Evolutionary conservation across 2,797 vertebrate species (phyloP).

Genomic region (Diplodus puntazzo): DNA sequence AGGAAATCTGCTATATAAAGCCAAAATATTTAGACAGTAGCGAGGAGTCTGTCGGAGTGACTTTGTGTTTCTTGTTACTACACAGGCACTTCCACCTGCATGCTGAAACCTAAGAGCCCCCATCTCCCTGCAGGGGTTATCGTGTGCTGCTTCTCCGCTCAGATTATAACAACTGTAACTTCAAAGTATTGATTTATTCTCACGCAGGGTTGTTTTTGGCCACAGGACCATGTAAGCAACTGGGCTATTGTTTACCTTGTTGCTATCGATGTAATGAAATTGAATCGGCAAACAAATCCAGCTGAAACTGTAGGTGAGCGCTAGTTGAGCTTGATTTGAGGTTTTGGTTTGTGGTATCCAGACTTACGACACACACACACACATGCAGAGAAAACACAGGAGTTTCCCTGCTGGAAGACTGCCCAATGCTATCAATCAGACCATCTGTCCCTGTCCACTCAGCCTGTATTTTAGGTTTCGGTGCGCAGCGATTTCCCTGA

Average conservation of each 20-base stretch:
- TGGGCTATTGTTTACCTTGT: constrained; percentile 9
- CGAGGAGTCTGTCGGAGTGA: constrained; percentile 34
- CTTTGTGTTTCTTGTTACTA: constrained; percentile 32
- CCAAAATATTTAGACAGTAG: constrained; percentile 62
- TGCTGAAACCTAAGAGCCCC: constrained; percentile 48
- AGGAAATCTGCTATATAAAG: constrained; percentile 28
- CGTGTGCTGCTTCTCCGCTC: constrained; percentile 35
- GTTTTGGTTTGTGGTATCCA: constrained; percentile 31
- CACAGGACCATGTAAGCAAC: constrained; percentile 21
- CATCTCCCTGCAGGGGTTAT: constrained; percentile 34
- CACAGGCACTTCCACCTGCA: constrained; percentile 41
- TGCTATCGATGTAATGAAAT: constrained; percentile 42
- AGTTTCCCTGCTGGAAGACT: constrained; percentile 33
- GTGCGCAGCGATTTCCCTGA: constrained; percentile 38
- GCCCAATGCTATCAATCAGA: constrained; percentile 59
- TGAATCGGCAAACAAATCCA: constrained; percentile 35
- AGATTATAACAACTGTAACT: constrained; percentile 53
- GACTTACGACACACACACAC: constrained; percentile 16
- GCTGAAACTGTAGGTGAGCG: constrained; percentile 7
- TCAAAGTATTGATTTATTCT: constrained; percentile 66
- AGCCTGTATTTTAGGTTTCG: constrained; percentile 46
- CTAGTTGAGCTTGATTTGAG: constrained; percentile 30
- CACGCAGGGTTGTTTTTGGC: constrained; percentile 23
- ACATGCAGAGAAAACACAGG: constrained; percentile 13
- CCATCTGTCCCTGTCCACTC: constrained; percentile 63